Conservation (phyloP, 2,888 invertebrate species). For the Teleiodes luculella region DNA sequence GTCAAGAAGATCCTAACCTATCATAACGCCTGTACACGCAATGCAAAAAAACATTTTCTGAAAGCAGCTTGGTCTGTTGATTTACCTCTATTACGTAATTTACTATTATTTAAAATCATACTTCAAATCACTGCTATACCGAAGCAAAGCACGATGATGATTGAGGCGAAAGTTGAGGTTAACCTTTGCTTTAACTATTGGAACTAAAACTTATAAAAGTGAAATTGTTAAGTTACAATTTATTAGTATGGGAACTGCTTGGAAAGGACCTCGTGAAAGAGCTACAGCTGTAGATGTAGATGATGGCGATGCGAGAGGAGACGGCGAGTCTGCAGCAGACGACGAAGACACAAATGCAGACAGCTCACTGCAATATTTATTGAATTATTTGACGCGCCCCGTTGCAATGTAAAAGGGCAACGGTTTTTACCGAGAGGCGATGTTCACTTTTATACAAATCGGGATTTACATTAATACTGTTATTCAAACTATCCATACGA, state of each 20-base stretch:
- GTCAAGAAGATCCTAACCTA: too few relatives aligned
- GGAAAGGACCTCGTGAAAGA: neutral
- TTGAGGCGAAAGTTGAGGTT: too few relatives aligned
- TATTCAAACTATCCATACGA: too few relatives aligned
- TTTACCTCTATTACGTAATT: too few relatives aligned
- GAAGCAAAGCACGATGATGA: too few relatives aligned
- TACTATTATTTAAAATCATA: too few relatives aligned
- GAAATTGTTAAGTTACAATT: neutral
- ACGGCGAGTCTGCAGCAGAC: neutral
- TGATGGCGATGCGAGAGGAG: neutral
- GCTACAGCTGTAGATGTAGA: neutral
- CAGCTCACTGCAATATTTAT: constrained; percentile 1
- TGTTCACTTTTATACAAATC: constrained; percentile 1
- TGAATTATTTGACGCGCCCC: constrained; percentile 16
- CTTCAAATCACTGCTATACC: too few relatives aligned
- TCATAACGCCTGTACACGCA: too few relatives aligned
- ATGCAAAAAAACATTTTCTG: too few relatives aligned
- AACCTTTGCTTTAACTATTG: neutral
- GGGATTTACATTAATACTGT: too few relatives aligned
- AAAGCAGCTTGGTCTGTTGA: too few relatives aligned
- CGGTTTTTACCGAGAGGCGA: constrained; percentile 2
- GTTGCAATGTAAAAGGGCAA: constrained; percentile 13
- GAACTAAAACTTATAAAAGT: neutral
- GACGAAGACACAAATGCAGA: neutral
- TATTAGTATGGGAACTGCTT: neutral